phyloP scores from a whole-genome alignment of 2,888 invertebrate species.

The Plusia festucae region DNA sequence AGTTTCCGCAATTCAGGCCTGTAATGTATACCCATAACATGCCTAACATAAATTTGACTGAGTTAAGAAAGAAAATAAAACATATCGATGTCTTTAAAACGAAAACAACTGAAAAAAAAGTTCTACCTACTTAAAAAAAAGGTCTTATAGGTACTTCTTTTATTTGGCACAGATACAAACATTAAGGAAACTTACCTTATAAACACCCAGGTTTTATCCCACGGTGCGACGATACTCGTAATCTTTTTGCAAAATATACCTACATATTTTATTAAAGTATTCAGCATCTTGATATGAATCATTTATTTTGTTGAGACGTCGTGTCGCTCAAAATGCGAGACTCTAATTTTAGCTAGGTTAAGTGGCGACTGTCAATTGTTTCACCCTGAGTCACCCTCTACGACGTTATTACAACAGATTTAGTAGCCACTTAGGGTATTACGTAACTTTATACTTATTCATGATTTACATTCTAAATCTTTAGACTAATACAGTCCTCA shows the following conservation, averaged over 20 bases:
- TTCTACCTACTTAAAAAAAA: no score
- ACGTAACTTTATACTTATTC: no score
- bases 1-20: no score
- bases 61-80: no score
- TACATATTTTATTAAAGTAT: constrained; percentile 1
- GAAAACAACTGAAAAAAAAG: no score
- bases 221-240: neutral
- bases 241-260: neutral
- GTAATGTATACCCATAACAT: no score
- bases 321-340: neutral
- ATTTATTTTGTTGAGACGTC: neutral
- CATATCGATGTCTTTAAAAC: no score
- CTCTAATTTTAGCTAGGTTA: neutral
- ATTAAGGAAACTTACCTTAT: neutral
- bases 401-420: neutral
- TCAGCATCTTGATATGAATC: neutral
- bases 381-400: neutral
- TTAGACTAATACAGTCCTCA: no score
- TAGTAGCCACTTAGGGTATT: neutral
- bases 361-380: constrained; percentile 4
- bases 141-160: no score
- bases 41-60: no score
- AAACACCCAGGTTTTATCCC: neutral
- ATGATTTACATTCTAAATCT: no score
- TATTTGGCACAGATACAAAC: neutral